Evolutionary conservation across 2,797 vertebrate species (phyloP).

Genomic region (Xenopus petersii): DNA sequence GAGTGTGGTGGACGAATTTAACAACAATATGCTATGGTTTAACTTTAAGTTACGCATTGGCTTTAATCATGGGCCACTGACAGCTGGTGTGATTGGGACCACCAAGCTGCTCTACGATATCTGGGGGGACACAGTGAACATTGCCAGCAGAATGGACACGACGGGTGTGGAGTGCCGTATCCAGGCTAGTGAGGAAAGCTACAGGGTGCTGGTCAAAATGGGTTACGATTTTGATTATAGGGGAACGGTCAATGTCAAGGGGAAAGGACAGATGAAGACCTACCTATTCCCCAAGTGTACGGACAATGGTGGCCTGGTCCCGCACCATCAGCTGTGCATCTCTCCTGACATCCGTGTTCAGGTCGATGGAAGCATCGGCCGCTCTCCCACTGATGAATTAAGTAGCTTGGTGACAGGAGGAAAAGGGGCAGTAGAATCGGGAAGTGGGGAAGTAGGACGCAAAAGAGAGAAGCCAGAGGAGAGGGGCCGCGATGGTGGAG

Average conservation of each 20-base stretch:
- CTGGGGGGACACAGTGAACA: conserved; percentile 98
- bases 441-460: conserved; percentile 27
- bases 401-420: conserved; percentile 78
- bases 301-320: conserved; percentile 80
- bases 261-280: conserved; percentile 98
- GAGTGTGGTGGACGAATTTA: conserved; percentile 95
- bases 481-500: conserved; percentile 42
- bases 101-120: conserved; percentile 97
- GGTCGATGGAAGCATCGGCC: conserved; percentile 97
- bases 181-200: conserved; percentile 97
- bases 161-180: conserved; percentile 94
- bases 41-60: conserved; percentile 95
- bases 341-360: conserved; percentile 94
- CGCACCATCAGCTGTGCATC: conserved; percentile 91
- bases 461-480: conserved; percentile 39
- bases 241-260: conserved; percentile 97
- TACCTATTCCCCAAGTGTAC: conserved; percentile 90
- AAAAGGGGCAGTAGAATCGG: conserved; percentile 23
- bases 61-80: conserved; percentile 94
- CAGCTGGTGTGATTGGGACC: conserved; percentile 94
- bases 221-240: conserved; percentile 94
- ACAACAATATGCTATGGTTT: conserved; percentile 98
- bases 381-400: conserved; percentile 93
- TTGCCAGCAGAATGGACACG: conserved; percentile 97
- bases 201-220: conserved; percentile 84